Percentiles rank a stretch among this genome's conserved stretches.
Conservation (phyloP, 2,797 vertebrate species). For the Channa striata region DNA sequence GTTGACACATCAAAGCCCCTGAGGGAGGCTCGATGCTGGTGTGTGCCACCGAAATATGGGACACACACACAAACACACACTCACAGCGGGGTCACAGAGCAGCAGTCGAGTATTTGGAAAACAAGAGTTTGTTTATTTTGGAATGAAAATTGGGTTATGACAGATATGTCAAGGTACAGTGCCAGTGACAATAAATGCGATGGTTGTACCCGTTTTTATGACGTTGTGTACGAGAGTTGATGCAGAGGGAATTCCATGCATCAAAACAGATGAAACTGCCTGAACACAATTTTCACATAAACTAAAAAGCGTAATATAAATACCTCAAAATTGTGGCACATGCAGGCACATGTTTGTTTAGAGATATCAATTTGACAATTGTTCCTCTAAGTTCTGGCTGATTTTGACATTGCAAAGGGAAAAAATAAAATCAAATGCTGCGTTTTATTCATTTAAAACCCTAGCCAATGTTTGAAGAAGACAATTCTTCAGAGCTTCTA, state of each 20-base stretch:
- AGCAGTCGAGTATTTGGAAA: conserved; percentile 3
- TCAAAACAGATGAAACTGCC: conserved; percentile 1
- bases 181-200: neutral
- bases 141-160: conserved; percentile 17
- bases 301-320: neutral
- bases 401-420: neutral
- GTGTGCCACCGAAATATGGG: conserved; percentile 7
- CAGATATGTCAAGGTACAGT: conserved; percentile 16
- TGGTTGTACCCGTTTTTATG: conserved; percentile 3
- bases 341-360: neutral
- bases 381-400: neutral
- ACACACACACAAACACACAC: neutral
- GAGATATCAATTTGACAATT: neutral
- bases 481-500: conserved; percentile 19
- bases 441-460: conserved; percentile 6
- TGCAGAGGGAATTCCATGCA: conserved; percentile 2
- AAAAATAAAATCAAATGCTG: neutral
- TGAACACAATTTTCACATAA: neutral
- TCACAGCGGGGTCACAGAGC: neutral
- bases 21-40: conserved; percentile 29
- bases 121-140: conserved; percentile 15
- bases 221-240: neutral
- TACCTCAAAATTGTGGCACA: neutral
- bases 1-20: conserved; percentile 52
- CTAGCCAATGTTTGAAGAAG: conserved; percentile 13